These are phyloP conservation scores for Lepidotrigona ventralis DNA, from an alignment of 1,140 invertebrate genomes.

Conservation along the genomic window DNA sequence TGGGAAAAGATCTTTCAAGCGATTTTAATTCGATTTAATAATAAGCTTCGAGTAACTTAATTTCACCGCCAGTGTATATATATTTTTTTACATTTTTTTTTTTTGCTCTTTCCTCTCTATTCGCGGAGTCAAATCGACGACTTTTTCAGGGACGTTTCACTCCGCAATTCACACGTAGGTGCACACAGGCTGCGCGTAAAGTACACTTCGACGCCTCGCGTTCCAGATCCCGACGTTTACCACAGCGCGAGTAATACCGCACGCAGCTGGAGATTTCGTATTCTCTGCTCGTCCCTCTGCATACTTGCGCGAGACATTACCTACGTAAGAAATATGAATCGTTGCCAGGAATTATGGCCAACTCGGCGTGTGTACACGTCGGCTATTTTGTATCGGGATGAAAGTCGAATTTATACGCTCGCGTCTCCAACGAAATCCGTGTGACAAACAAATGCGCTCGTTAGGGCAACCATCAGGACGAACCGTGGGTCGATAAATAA, in stretches of 20 bases:
- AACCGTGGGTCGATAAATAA: not conserved
- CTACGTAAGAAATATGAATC: slow-evolving; percentile 36
- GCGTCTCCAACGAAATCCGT: no score
- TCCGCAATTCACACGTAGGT: no score
- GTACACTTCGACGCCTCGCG: not conserved
- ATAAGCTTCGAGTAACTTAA: no score
- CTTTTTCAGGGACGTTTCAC: no score
- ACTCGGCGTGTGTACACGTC: not conserved
- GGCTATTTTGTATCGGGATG: slow-evolving; percentile 20
- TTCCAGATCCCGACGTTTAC: not conserved
- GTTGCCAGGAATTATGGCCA: slow-evolving; percentile 33
- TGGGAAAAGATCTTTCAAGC: no score
- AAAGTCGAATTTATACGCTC: slow-evolving; percentile 30
- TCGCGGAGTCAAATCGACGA: no score
- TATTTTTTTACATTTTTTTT: no score
- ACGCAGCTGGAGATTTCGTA: slow-evolving; percentile 31
- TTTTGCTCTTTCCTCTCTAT: no score
- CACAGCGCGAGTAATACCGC: not conserved
- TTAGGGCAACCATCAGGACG: not conserved
- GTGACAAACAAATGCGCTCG: slow-evolving; percentile 1
- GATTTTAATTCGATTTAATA: no score
- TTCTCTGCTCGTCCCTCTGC: not conserved
- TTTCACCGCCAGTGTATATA: no score
- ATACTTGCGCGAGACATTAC: not conserved
- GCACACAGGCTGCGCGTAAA: not conserved